Conservation (phyloP, 2,113 vertebrate genomes). For the Halcyon senegalensis region DNA sequence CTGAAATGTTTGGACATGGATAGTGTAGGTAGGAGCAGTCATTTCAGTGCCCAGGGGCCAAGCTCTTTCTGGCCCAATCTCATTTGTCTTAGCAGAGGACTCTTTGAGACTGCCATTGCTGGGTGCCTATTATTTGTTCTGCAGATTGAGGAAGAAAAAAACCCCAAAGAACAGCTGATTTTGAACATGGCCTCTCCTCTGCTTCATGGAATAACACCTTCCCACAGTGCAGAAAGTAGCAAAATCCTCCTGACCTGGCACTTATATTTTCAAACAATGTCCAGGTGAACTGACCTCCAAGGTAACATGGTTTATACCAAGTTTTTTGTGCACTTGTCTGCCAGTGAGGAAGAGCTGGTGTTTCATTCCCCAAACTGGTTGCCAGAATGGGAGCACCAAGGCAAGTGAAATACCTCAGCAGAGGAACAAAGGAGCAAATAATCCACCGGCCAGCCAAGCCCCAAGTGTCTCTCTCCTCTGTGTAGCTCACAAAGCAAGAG, state of each 20-base stretch:
- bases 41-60: not conserved
- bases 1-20: not conserved
- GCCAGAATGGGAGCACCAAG: not conserved
- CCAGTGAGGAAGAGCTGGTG: not conserved
- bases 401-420: accelerated
- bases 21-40: not conserved
- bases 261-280: not conserved
- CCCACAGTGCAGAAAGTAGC: not conserved
- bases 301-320: not conserved
- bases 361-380: not conserved
- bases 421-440: not conserved
- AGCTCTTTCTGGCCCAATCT: not conserved
- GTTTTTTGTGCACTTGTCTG: not conserved
- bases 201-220: not conserved
- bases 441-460: not conserved
- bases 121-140: not conserved
- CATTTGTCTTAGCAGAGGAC: not conserved
- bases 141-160: not conserved
- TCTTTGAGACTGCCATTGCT: not conserved
- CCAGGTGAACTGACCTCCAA: not conserved
- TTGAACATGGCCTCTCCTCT: not conserved
- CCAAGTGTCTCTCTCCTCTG: not conserved
- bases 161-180: not conserved
- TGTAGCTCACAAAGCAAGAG: not conserved
- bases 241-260: not conserved